Evolutionary conservation across 2,113 vertebrate genomes (phyloP).

Genomic region (Corapipo altera): DNA sequence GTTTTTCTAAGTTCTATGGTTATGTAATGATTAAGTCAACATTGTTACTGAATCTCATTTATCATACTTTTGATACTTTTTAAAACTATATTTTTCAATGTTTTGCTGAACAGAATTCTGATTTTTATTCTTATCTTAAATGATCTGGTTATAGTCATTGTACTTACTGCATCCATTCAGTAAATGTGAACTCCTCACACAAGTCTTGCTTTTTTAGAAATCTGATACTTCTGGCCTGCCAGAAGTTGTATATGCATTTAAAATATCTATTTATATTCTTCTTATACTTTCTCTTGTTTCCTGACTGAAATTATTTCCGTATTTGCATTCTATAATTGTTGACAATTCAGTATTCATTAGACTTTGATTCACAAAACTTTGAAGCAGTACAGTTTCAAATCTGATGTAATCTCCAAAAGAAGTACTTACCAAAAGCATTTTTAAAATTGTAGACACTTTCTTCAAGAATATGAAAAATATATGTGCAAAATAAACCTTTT

Average conservation of each 20-base stretch:
- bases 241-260: background rate
- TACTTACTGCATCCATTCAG: background rate
- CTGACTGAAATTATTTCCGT: background rate
- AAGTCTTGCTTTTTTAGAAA: background rate
- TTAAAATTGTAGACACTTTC: background rate
- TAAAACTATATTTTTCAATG: background rate
- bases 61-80: background rate
- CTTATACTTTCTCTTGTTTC: background rate
- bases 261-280: background rate
- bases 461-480: background rate
- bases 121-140: slow-evolving; percentile 4
- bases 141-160: background rate
- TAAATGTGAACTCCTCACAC: background rate
- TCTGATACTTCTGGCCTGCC: background rate
- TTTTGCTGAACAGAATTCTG: background rate
- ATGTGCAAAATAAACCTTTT: background rate
- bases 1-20: background rate
- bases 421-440: background rate
- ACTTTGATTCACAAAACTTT: background rate
- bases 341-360: background rate
- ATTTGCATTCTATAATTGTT: background rate
- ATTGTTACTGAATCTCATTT: background rate
- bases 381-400: background rate
- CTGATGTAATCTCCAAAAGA: background rate
- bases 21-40: background rate